Evolutionary conservation across 2,113 vertebrate genomes (phyloP).

Genomic region (Pleuronectes platessa): DNA sequence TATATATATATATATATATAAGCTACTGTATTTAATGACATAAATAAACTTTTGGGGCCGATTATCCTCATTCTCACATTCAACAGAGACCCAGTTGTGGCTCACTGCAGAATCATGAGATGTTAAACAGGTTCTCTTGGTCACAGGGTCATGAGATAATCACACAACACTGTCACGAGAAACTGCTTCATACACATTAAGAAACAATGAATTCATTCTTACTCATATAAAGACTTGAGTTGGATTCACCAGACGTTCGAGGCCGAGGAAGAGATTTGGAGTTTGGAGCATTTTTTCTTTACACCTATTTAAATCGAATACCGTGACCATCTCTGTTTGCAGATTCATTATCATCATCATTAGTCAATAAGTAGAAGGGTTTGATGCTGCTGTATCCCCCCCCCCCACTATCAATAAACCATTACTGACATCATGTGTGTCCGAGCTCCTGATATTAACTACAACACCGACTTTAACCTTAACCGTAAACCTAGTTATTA

Average conservation of each 20-base stretch:
- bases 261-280: too few species aligned
- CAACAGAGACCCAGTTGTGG: background rate
- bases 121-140: conserved; percentile 18
- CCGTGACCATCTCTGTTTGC: too few species aligned
- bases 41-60: background rate
- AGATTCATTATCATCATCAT: too few species aligned
- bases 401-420: background rate
- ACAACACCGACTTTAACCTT: too few species aligned
- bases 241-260: background rate
- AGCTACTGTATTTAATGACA: too few species aligned
- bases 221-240: background rate
- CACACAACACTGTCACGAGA: conserved; percentile 37
- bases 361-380: too few species aligned
- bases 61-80: background rate
- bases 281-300: too few species aligned
- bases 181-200: conserved; percentile 2
- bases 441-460: background rate
- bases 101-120: conserved; percentile 25
- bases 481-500: too few species aligned
- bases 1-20: too few species aligned
- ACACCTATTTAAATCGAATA: too few species aligned
- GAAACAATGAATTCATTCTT: conserved; percentile 40
- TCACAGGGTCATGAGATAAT: conserved; percentile 30
- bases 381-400: too few species aligned
- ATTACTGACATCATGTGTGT: background rate